phyloP scores from a whole-genome alignment of 2,797 vertebrate genomes.

The Premnoplex brunnescens region DNA sequence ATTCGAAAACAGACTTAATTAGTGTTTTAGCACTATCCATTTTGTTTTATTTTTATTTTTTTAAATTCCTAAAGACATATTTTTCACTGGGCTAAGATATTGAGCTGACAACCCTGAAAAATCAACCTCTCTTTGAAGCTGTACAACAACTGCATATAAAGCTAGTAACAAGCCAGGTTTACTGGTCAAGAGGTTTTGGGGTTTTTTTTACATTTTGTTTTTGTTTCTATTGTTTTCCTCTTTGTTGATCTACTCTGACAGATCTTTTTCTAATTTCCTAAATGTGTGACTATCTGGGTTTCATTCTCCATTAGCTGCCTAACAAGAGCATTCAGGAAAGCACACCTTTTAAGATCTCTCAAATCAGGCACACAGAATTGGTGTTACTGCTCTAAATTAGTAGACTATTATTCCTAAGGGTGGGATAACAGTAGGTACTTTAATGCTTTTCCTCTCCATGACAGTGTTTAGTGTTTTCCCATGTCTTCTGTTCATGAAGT shows the following conservation, averaged over 20 bases:
- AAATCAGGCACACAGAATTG: neutral
- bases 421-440: neutral
- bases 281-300: neutral
- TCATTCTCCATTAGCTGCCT: neutral
- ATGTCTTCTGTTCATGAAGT: neutral
- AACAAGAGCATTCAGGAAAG: neutral
- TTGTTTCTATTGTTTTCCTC: neutral
- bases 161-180: neutral
- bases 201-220: neutral
- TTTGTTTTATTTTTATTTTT: constrained; percentile 35
- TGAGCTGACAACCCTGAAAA: constrained; percentile 10
- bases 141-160: neutral
- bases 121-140: neutral
- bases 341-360: neutral
- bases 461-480: neutral
- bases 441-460: neutral
- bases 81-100: neutral
- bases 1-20: constrained; percentile 71
- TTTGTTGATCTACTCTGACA: neutral
- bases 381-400: neutral
- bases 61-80: neutral
- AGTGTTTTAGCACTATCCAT: constrained; percentile 52
- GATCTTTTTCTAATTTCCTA: neutral
- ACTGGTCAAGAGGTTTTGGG: neutral
- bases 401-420: neutral